A percentile compares a stretch with the other conserved stretches of the same genome.
phyloP scores from a whole-genome alignment of 2,797 vertebrate genomes.

The Takifugu ocellatus region DNA sequence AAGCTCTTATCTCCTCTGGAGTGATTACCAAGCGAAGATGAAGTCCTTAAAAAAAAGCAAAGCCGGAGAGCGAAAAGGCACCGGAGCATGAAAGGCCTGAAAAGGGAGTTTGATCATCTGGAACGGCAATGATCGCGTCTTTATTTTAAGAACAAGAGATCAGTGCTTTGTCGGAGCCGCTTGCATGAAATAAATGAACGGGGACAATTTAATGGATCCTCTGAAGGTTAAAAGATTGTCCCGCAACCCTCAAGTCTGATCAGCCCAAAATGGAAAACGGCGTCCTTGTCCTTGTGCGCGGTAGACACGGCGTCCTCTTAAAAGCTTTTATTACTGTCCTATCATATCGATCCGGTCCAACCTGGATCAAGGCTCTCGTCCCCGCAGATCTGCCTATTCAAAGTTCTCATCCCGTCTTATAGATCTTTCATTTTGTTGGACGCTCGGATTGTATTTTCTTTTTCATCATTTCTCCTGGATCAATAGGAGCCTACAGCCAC shows the following conservation, averaged over 20 bases:
- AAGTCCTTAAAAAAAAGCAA: constrained; percentile 44
- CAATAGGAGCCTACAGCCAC: constrained; percentile 59
- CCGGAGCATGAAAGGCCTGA: constrained; percentile 53
- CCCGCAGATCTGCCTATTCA: constrained; percentile 25
- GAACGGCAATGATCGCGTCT: constrained; percentile 47
- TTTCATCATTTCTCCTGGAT: constrained; percentile 63
- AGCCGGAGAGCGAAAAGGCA: constrained; percentile 37
- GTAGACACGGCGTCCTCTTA: constrained; percentile 14
- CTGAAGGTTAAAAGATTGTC: constrained; percentile 25
- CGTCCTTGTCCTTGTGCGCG: constrained; percentile 1
- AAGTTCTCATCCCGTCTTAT: constrained; percentile 38
- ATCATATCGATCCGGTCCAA: constrained; percentile 31
- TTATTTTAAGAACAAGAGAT: constrained; percentile 51
- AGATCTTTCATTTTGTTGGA: constrained; percentile 27
- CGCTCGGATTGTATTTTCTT: constrained; percentile 51
- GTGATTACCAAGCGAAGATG: constrained; percentile 54
- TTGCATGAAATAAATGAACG: constrained; percentile 35
- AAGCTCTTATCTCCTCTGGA: constrained; percentile 47
- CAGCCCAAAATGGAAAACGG: constrained; percentile 11
- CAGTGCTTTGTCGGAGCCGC: constrained; percentile 47
- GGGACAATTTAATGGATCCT: constrained; percentile 20
- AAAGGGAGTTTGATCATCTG: constrained; percentile 58
- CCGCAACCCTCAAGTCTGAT: constrained; percentile 36
- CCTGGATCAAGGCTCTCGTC: constrained; percentile 31
- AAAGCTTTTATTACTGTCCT: constrained; percentile 26